phyloP scores from a whole-genome alignment of 2,113 vertebrate genomes.

The Nothoprocta pentlandii region DNA sequence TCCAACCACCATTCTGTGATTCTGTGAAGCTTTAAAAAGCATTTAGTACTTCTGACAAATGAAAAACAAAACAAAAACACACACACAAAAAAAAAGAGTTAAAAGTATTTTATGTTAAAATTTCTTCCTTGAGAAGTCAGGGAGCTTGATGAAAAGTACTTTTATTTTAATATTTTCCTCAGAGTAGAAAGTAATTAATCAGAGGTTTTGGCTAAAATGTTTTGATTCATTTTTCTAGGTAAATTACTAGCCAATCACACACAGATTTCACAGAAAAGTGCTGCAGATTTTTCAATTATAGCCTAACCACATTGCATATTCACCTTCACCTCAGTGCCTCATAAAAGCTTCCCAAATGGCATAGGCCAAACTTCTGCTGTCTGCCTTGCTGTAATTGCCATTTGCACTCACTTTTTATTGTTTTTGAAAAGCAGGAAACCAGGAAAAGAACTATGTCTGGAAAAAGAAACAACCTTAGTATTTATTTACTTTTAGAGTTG shows the following conservation, averaged over 20 bases:
- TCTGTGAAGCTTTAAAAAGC: too few relatives aligned
- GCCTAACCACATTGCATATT: background rate
- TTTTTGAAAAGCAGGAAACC: background rate
- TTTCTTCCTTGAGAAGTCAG: background rate
- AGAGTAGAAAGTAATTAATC: background rate
- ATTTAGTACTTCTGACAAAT: too few relatives aligned
- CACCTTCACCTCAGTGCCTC: background rate
- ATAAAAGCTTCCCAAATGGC: rapidly evolving
- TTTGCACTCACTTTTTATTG: background rate
- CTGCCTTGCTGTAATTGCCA: background rate
- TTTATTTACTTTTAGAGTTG: background rate
- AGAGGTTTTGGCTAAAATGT: background rate
- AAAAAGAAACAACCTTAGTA: background rate
- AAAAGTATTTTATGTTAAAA: background rate
- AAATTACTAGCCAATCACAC: background rate
- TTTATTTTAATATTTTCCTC: background rate
- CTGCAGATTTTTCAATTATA: background rate
- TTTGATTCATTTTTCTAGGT: background rate
- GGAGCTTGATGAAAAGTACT: background rate
- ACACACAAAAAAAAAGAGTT: too few relatives aligned
- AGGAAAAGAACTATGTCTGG: background rate
- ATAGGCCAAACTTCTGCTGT: background rate
- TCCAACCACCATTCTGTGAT: too few relatives aligned
- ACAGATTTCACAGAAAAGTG: background rate
- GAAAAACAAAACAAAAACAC: too few relatives aligned